phyloP scores from a whole-genome alignment of 1,140 invertebrate species.

The Megalonaias nervosa region DNA sequence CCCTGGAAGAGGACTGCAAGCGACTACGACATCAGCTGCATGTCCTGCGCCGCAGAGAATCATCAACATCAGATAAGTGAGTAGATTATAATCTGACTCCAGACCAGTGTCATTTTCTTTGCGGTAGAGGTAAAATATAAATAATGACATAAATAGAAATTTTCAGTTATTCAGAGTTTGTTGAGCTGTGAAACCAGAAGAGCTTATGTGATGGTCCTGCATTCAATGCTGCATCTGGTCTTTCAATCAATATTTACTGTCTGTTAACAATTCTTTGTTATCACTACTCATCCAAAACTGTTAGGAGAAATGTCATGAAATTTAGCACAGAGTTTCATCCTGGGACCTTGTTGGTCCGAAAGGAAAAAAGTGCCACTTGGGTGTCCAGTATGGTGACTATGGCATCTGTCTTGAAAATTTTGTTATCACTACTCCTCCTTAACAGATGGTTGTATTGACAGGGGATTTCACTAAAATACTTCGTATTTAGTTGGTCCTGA shows the following conservation, averaged over 20 bases:
- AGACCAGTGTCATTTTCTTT: neutral
- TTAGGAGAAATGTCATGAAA: neutral
- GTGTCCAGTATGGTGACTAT: too few species aligned
- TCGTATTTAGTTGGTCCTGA: too few species aligned
- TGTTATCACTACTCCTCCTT: too few species aligned
- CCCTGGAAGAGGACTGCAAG: conserved; percentile 61
- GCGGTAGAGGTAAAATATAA: neutral
- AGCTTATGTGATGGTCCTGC: too few species aligned
- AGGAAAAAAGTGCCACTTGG: too few species aligned
- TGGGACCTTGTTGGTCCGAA: too few species aligned
- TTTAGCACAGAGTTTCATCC: too few species aligned
- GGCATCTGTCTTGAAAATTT: too few species aligned
- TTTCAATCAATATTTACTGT: neutral
- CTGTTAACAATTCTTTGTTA: neutral
- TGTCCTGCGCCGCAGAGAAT: conserved; percentile 38
- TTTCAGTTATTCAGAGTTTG: neutral
- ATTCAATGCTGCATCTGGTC: neutral
- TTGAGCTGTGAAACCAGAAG: neutral
- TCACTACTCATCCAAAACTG: neutral
- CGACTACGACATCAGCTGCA: conserved; percentile 56
- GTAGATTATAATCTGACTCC: conserved; percentile 11
- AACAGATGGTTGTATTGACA: too few species aligned
- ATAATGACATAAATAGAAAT: neutral
- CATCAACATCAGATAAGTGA: conserved; percentile 49
- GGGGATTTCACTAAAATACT: too few species aligned